Evolutionary conservation across 2,888 invertebrate species (phyloP), one percentile per base, ranked within the genome.

Genomic region (Chymomyza amoena): DNA sequence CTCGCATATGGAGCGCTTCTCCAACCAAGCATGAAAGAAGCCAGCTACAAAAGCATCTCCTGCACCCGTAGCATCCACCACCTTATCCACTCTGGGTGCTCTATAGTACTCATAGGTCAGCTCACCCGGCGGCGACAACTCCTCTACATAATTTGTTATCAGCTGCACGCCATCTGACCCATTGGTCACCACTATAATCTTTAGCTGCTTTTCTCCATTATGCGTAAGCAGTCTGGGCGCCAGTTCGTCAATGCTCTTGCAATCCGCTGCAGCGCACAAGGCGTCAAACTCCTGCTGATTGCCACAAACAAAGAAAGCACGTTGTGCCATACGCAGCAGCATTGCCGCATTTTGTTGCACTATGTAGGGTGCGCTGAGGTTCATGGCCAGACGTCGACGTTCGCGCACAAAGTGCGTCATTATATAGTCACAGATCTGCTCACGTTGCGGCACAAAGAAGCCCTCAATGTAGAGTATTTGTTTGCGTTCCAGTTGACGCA

Each of bases 151-250:
- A 68, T 91, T 91, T 45, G 87, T 82, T 32, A 89, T 89, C 36
- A 94, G 93, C 60, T 93, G 88, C 0, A 94, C 93, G 25, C 93
- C 92, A 16, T 93, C 90, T 0, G 92, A 89, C 10, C 95, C 95
- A 80, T 95, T 93, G 6, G 95, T 96, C 68, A 95, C 92, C 2
- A 95, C 92, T 25, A 95, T 92, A 6, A 94, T 92, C 70, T 89
- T 89, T 2, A 76, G 61, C 7, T 60, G 51, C 6, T 61, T 59
- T 0, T 66, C 67, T 18, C 73, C 73, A 15, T 56, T 57, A 1
- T 28, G 6, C 4, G 78, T 63, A 18, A 89, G 16, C 13, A 90
- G 68, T 13, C 80, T 66, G 0, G 65, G 59, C 0, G 83, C 82
- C 63, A 88, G 65, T 18, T 85, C 76, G 2, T 89, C 89, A 10